These are phyloP conservation scores for Desoria tigrina DNA, from an alignment of 2,888 invertebrate species.

Conservation along the genomic window DNA sequence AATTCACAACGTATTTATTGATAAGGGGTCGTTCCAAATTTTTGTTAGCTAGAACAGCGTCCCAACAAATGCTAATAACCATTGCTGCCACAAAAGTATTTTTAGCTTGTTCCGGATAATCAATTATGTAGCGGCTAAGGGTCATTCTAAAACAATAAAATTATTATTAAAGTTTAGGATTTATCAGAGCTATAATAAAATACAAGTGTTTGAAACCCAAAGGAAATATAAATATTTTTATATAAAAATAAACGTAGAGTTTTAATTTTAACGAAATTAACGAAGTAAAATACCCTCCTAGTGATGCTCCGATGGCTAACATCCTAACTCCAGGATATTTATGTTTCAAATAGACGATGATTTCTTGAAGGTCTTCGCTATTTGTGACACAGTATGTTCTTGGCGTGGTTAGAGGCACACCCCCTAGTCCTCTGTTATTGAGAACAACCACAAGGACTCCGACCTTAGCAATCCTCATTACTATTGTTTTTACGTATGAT, in stretches of 20 bases:
- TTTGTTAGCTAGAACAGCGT: constrained; percentile 16
- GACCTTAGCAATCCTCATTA: constrained; percentile 12
- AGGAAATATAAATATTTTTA: too few species aligned
- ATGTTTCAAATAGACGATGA: constrained; percentile 16
- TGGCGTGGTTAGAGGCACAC: constrained; percentile 22
- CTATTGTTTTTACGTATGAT: constrained; percentile 21
- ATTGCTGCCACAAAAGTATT: constrained; percentile 15
- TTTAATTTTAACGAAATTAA: too few species aligned
- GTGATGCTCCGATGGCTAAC: constrained; percentile 23
- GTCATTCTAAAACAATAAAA: constrained; percentile 9
- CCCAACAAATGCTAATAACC: too few species aligned
- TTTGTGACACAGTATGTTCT: constrained; percentile 22
- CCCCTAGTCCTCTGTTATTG: constrained; percentile 24
- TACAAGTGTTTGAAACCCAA: too few species aligned
- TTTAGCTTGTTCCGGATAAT: constrained; percentile 20
- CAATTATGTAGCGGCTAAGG: constrained; percentile 15
- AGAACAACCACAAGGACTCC: constrained; percentile 18
- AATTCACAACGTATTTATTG: constrained; percentile 24
- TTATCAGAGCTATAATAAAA: neutral
- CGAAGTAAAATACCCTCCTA: constrained; percentile 23
- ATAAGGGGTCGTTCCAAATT: constrained; percentile 15
- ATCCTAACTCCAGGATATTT: constrained; percentile 20
- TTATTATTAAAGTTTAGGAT: neutral
- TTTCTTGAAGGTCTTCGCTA: constrained; percentile 22
- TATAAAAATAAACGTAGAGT: too few species aligned